phyloP scores from a whole-genome alignment of 1,140 invertebrate species.

The Sitobion miscanthi region DNA sequence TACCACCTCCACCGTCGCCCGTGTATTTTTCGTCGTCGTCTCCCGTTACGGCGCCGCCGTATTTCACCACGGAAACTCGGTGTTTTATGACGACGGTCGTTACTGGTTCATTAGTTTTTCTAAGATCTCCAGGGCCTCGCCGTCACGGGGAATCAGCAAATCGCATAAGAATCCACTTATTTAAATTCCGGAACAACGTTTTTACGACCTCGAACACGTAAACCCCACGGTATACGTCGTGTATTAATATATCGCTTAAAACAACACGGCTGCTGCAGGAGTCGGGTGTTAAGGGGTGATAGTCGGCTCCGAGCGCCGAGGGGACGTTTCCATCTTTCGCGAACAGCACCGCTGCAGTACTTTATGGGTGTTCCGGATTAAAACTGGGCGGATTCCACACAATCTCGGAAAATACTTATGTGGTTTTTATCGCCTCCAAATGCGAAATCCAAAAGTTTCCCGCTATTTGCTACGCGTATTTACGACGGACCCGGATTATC shows the following conservation, averaged over 20 bases:
- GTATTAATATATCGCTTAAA: constrained; percentile 38
- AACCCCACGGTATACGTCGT: background rate
- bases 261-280: background rate
- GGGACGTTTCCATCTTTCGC: background rate
- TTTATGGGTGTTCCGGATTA: constrained; percentile 31
- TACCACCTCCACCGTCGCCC: background rate
- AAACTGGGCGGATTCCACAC: constrained; percentile 28
- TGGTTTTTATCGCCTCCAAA: constrained; percentile 42
- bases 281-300: background rate
- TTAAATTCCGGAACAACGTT: constrained; percentile 5
- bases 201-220: constrained; percentile 19
- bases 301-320: background rate
- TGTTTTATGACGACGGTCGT: constrained; percentile 42
- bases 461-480: background rate
- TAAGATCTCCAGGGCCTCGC: background rate
- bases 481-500: background rate
- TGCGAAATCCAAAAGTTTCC: constrained; percentile 21
- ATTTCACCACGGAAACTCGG: background rate
- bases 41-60: background rate
- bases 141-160: background rate
- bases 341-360: background rate
- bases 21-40: constrained; percentile 7
- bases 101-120: constrained; percentile 54
- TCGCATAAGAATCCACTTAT: constrained; percentile 12
- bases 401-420: constrained; percentile 27